phyloP scores from a whole-genome alignment of 2,888 invertebrate genomes.

The Dione vanillae region DNA sequence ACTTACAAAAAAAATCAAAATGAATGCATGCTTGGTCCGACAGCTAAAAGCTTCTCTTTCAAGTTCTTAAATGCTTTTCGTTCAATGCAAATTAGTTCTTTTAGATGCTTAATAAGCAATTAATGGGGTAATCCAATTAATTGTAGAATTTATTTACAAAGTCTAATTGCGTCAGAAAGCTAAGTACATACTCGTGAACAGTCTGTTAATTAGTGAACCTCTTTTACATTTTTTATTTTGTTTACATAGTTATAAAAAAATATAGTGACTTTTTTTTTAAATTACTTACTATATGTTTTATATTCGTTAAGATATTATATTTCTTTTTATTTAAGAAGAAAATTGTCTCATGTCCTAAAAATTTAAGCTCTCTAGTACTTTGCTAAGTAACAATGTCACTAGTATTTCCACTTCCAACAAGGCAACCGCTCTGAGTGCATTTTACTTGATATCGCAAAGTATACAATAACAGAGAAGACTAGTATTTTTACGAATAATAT shows the following conservation, averaged over 20 bases:
- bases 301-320: not conserved
- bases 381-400: constrained; percentile 35
- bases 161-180: constrained; percentile 48
- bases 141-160: constrained; percentile 51
- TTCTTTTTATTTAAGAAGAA: not conserved
- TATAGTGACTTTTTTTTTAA: too few relatives aligned
- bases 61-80: not conserved
- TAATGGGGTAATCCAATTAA: constrained; percentile 43
- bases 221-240: too few relatives aligned
- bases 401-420: constrained; percentile 32
- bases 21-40: not conserved
- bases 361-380: constrained; percentile 30
- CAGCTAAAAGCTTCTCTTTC: not conserved
- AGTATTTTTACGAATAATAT: constrained; percentile 26
- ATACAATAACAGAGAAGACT: constrained; percentile 29
- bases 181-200: constrained; percentile 47
- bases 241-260: too few relatives aligned
- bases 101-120: constrained; percentile 21
- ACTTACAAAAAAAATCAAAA: not conserved
- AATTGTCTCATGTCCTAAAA: constrained; percentile 21
- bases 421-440: constrained; percentile 34
- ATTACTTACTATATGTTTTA: too few relatives aligned
- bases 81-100: not conserved
- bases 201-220: constrained; percentile 48
- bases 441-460: constrained; percentile 35